Percentiles rank a stretch among this genome's conserved stretches.
phyloP scores from a whole-genome alignment of 2,888 invertebrate genomes.

The Anorthoa munda region DNA sequence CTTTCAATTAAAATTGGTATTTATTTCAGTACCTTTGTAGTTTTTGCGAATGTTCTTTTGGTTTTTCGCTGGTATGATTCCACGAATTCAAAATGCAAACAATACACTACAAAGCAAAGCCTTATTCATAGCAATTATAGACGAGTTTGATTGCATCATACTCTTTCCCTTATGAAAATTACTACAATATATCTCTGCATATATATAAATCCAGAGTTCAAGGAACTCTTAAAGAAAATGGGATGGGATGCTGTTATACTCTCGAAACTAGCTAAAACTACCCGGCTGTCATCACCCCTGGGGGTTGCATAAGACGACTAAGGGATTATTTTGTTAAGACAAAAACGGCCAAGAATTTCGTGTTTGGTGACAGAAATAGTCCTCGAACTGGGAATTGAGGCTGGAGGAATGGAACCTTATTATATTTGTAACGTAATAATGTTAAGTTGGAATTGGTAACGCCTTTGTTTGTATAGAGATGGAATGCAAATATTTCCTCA shows the following conservation, averaged over 20 bases:
- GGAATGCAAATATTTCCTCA: not conserved
- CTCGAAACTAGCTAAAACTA: slow-evolving; percentile 42
- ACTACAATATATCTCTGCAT: not conserved
- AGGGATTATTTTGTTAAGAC: slow-evolving; percentile 48
- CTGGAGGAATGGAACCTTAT: not conserved
- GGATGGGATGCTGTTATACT: slow-evolving; percentile 14
- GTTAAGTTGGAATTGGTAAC: not conserved
- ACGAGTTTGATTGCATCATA: not conserved
- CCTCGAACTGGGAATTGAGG: not conserved
- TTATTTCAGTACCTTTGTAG: not conserved
- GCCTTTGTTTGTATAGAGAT: not conserved
- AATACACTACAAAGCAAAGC: no score
- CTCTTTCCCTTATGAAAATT: not conserved
- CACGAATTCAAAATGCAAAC: not conserved
- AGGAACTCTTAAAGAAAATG: slow-evolving; percentile 38
- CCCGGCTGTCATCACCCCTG: slow-evolving; percentile 25
- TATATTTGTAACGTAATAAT: slow-evolving; percentile 8
- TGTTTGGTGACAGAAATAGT: slow-evolving; percentile 23
- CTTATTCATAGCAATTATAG: not conserved
- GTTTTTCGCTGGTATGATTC: not conserved
- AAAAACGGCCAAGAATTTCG: slow-evolving; percentile 22
- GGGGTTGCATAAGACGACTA: slow-evolving; percentile 35
- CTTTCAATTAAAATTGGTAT: not conserved
- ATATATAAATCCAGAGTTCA: slow-evolving; percentile 20
- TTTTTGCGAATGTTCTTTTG: not conserved